Evolutionary conservation across 92 coral and sea anemone genomes (phyloP), one percentile per base, ranked within the genome.

Genomic region (Zoanthus solanderi): DNA sequence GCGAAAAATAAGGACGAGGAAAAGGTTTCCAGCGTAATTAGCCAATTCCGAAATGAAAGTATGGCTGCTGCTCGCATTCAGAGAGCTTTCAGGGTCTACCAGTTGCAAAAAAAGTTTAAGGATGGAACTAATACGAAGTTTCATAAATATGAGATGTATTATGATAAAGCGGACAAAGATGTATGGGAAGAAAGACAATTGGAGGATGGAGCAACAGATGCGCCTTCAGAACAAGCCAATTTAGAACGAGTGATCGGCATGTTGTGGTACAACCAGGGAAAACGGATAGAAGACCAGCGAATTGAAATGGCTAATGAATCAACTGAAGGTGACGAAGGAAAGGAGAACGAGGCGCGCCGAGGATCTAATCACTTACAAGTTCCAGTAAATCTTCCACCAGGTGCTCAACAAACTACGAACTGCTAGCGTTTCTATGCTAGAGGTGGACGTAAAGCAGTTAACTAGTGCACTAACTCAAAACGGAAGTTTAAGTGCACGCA

Each of bases 191-290:
- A 95, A 32, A 95, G 85, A 34, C 98, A 97, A 34, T 88, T 92
- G 4, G 93, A 84, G 44, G 92, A 90, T 2, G 84, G 89, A 42
- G 79, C 89, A 3, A 89, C 83, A 28, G 90, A 86, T 6, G 60
- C 88, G 16, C 85, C 75, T 16, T n/a, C 85, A 0, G 89, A 76
- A 63, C 89, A 86, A 13, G 95, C 94, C 0, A 90, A 85, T 15
- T 48, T 94, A 16, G 97, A 92, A 63, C 83, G 92, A 15, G 94
- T 95, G 18, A 91, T 95, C 18, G 98, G 92, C n/a, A 95, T 93
- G 96, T 61, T 95, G 83, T 95, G 98, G 98, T 92, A 91, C 84
- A 94, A 91, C 79, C 98, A 90, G 42, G 93, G 96, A 16, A 95
- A 93, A 46, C 83, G 93, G 4, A 32, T 78, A 61, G 92, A 94